Evolutionary conservation across 2,888 invertebrate species (phyloP), one percentile per base, ranked within the genome.

Genomic region (Anagyrus pseudococci): DNA sequence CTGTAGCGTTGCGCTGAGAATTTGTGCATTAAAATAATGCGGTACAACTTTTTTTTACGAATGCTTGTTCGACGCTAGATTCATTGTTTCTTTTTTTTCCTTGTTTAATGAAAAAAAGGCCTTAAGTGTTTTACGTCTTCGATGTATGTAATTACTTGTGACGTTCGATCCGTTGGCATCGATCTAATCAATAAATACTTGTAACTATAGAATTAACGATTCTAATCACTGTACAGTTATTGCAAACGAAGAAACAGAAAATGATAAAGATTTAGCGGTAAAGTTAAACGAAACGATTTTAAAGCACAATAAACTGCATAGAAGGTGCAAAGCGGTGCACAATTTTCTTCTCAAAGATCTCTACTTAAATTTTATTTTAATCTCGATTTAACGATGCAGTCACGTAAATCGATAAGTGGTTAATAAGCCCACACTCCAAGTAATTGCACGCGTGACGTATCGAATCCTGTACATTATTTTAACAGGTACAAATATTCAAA

Each of bases 81-180:
- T 62, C 56, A 40, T n/a, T n/a, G n/a, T n/a, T n/a, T n/a, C n/a
- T n/a, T n/a, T n/a, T n/a, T n/a, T n/a, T n/a, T n/a, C n/a, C n/a
- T 61, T 54, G 26, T 43, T 53, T 37, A 59, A 46, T 29, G 47
- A 63, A 52, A 17, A 53, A 50, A 64, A 60, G 64, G 57, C 64
- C 50, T 58, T 58, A 65, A 61, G 61, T 58, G 25, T 58, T 62
- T 54, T 57, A 64, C 44, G 40, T 58, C 58, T 59, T n/a, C 60
- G 52, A n/a, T 53, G 13, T 57, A 13, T 29, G 46, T 47, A 54
- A 53, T 10, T 17, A 29, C 57, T 60, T 57, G 2, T 60, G 48
- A 50, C 22, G 49, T 58, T 47, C n/a, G 33, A 55, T 52, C 47
- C 57, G 44, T 57, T 54, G 26, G 55, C 55, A 55, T 50, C 13